Conservation (phyloP, 2,113 vertebrate species). For the Myrmophylax atrothorax region DNA sequence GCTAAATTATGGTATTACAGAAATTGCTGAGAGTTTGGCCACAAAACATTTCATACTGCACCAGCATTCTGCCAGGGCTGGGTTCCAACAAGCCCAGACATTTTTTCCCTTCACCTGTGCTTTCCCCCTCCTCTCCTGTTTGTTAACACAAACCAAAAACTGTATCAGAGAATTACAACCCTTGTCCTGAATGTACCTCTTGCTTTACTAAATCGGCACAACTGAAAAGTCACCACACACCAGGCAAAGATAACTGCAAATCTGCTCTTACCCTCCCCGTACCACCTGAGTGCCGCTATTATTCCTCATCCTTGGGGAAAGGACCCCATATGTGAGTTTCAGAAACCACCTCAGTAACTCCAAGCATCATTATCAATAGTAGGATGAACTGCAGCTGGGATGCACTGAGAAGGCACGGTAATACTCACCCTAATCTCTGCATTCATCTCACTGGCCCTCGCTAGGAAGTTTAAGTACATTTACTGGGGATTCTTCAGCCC, state of each 20-base stretch:
- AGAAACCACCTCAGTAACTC: constrained; percentile 64
- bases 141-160: neutral
- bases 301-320: constrained; percentile 61
- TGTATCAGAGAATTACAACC: neutral
- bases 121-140: neutral
- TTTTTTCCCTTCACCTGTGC: constrained; percentile 50
- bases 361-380: constrained; percentile 71
- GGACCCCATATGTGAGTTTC: constrained; percentile 48
- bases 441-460: constrained; percentile 59
- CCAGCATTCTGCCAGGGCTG: neutral
- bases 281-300: constrained; percentile 66
- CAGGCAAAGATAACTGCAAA: constrained; percentile 37
- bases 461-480: constrained; percentile 73
- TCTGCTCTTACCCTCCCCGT: constrained; percentile 44
- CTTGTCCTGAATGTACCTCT: constrained; percentile 26
- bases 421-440: constrained; percentile 61
- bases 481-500: constrained; percentile 57
- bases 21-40: constrained; percentile 24
- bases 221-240: constrained; percentile 4
- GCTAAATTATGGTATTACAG: constrained; percentile 36
- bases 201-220: neutral
- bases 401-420: constrained; percentile 40
- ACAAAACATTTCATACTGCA: neutral
- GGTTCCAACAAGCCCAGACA: neutral
- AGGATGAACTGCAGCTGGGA: constrained; percentile 67